These are phyloP conservation scores for Spilarctia lutea DNA, from an alignment of 2,888 invertebrate species.

Conservation along the genomic window DNA sequence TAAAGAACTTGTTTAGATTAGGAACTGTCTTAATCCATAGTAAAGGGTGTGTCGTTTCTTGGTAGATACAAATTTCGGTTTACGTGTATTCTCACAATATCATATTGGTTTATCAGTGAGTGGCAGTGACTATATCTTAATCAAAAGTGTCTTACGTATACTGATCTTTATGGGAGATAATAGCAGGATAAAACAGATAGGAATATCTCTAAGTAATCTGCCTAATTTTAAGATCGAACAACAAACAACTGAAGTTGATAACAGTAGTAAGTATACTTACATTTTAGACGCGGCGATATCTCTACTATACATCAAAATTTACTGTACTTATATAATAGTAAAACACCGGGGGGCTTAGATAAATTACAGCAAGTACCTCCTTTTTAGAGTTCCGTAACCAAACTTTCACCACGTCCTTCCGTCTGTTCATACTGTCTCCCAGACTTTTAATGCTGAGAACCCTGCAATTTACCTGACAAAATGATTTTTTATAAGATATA, in stretches of 20 bases:
- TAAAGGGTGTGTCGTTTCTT: not conserved
- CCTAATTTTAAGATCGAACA: not conserved
- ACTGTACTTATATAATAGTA: not conserved
- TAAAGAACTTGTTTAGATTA: not conserved
- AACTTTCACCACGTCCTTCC: too few relatives aligned
- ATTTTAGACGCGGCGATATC: not conserved
- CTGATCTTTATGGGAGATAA: not conserved
- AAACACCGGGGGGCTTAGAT: not conserved
- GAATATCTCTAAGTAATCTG: not conserved
- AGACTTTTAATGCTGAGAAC: too few relatives aligned
- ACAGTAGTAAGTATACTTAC: not conserved
- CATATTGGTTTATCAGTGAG: not conserved
- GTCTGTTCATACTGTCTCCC: too few relatives aligned
- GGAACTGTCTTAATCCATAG: not conserved
- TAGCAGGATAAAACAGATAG: not conserved
- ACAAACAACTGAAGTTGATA: not conserved
- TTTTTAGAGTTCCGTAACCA: not conserved
- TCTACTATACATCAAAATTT: too few relatives aligned
- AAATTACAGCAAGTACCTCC: not conserved
- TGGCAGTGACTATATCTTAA: not conserved
- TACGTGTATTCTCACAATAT: not conserved
- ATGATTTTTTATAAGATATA: too few relatives aligned
- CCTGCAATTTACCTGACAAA: too few relatives aligned
- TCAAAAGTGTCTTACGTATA: not conserved
- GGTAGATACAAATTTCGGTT: not conserved